These are phyloP conservation scores for Merops nubicus DNA, from an alignment of 2,113 vertebrate genomes.

Conservation along the genomic window DNA sequence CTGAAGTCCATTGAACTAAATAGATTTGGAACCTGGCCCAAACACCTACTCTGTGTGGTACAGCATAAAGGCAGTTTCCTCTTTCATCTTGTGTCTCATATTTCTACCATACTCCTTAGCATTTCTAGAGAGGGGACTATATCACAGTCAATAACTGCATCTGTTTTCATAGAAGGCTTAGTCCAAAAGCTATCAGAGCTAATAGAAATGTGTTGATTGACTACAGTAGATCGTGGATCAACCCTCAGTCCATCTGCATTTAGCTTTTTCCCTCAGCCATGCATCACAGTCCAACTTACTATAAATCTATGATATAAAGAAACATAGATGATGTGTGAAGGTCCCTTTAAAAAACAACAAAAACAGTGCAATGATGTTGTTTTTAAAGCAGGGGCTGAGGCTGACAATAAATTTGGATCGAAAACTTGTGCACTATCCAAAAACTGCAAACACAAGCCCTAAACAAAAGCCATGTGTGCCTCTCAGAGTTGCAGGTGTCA, in stretches of 20 bases:
- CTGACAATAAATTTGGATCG: not conserved
- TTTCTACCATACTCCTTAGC: not conserved
- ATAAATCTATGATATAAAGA: not conserved
- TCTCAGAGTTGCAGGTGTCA: constrained; percentile 61
- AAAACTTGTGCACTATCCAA: constrained; percentile 45
- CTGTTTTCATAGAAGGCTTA: not conserved
- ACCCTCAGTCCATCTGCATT: not conserved
- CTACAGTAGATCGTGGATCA: not conserved
- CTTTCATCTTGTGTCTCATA: constrained; percentile 33
- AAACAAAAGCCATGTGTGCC: constrained; percentile 57
- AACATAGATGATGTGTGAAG: not conserved
- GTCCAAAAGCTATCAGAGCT: not conserved
- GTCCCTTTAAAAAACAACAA: not conserved
- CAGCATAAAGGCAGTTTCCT: not conserved
- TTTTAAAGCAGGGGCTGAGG: not conserved
- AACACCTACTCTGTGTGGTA: constrained; percentile 46
- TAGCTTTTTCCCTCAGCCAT: not conserved
- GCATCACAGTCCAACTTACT: not conserved
- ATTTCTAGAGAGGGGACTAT: not conserved
- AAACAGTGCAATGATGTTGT: not conserved
- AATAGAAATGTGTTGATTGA: constrained; percentile 13
- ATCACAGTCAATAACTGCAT: constrained; percentile 11
- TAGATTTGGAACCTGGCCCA: constrained; percentile 24
- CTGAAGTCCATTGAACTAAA: constrained; percentile 27
- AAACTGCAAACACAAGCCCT: constrained; percentile 37